These are phyloP conservation scores for Thinocorus orbignyianus DNA, from an alignment of 2,113 vertebrate genomes.

Conservation along the genomic window DNA sequence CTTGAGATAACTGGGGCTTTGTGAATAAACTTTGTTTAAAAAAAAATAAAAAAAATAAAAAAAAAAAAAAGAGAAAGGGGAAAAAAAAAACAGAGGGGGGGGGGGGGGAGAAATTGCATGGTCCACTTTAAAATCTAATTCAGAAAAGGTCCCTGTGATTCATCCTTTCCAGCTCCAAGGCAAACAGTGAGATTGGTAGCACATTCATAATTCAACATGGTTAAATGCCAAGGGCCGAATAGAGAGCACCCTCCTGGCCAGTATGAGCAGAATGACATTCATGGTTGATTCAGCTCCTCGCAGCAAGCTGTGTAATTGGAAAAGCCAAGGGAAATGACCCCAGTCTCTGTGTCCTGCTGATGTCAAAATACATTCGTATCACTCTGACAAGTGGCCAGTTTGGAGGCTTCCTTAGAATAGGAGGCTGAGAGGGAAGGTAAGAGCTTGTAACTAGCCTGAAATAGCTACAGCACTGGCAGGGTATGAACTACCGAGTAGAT, in stretches of 20 bases:
- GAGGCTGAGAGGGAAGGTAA: not conserved
- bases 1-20: slow-evolving; percentile 24
- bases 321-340: slow-evolving; percentile 74
- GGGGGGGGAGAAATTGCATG: slow-evolving; percentile 1
- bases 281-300: slow-evolving; percentile 76
- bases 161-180: slow-evolving; percentile 70
- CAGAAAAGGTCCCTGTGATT: slow-evolving; percentile 52
- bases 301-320: slow-evolving; percentile 76
- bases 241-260: slow-evolving; percentile 43
- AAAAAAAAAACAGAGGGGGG: fast-evolving
- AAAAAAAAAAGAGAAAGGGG: too few relatives aligned
- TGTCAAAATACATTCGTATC: slow-evolving; percentile 74
- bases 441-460: not conserved
- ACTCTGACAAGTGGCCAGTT: slow-evolving; percentile 68
- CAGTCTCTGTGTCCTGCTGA: slow-evolving; percentile 64
- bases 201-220: slow-evolving; percentile 79
- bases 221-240: slow-evolving; percentile 74
- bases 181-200: slow-evolving; percentile 72
- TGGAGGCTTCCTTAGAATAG: slow-evolving; percentile 32
- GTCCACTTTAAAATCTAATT: slow-evolving; percentile 65
- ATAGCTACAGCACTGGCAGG: not conserved
- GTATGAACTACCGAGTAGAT: not conserved
- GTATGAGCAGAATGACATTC: slow-evolving; percentile 72
- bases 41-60: not conserved
- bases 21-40: slow-evolving; percentile 52